These are phyloP conservation scores for Pachyramphus minor DNA, from an alignment of 2,113 vertebrate species.

Conservation along the genomic window DNA sequence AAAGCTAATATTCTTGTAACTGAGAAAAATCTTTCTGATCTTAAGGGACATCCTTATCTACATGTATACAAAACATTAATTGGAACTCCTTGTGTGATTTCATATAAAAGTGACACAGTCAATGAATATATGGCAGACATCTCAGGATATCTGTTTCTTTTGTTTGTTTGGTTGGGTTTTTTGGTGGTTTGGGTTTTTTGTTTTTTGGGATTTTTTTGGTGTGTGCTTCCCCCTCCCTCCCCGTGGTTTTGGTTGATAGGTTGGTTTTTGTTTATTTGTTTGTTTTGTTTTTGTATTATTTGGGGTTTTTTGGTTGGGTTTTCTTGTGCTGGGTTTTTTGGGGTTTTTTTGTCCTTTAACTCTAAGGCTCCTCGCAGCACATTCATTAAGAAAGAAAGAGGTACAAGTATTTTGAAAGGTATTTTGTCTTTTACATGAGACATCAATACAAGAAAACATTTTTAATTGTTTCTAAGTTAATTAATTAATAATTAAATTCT, in stretches of 20 bases:
- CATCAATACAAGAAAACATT: not conserved
- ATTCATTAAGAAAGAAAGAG: not conserved
- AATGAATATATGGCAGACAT: not conserved
- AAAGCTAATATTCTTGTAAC: not conserved
- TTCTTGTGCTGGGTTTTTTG: too few relatives aligned
- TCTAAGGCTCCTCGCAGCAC: not conserved
- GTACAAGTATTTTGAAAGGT: not conserved
- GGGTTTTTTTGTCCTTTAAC: not conserved
- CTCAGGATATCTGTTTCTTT: not conserved
- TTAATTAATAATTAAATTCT: not conserved
- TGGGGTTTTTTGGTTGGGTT: too few relatives aligned
- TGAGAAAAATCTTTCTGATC: not conserved
- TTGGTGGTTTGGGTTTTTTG: accelerated
- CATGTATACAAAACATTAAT: accelerated
- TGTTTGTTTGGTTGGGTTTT: not conserved
- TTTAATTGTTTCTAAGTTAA: not conserved
- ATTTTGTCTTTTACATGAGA: not conserved
- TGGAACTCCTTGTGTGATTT: not conserved
- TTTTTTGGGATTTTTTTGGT: not conserved
- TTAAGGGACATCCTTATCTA: not conserved
- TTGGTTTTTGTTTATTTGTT: too few relatives aligned
- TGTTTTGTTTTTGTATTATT: too few relatives aligned
- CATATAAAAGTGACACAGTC: not conserved
- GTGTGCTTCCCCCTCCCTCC: too few relatives aligned
- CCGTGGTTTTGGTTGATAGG: too few relatives aligned